Percentiles rank a stretch among this genome's conserved stretches.
phyloP scores from a whole-genome alignment of 1,140 invertebrate genomes.

The Cherax destructor region DNA sequence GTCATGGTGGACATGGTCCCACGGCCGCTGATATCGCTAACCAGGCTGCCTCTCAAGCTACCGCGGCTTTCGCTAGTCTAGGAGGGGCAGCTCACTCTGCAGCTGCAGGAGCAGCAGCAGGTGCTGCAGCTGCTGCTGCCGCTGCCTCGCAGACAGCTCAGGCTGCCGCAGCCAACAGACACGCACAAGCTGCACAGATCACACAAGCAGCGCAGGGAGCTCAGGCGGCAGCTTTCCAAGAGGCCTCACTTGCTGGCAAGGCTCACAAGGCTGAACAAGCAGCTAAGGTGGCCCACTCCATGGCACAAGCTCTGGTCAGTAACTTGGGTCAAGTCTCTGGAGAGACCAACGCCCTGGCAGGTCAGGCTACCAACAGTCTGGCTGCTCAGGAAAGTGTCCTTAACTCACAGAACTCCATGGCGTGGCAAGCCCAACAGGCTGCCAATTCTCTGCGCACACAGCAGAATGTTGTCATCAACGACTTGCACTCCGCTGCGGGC shows the following conservation, averaged over 20 bases:
- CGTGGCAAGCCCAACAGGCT: neutral
- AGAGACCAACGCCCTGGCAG: neutral
- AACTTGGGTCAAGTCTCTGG: neutral
- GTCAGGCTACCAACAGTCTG: neutral
- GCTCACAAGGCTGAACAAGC: conserved; percentile 2
- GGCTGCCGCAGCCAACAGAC: conserved; percentile 10
- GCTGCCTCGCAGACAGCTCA: conserved; percentile 4
- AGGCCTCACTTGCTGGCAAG: neutral
- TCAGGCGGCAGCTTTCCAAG: conserved; percentile 4
- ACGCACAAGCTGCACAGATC: conserved; percentile 6
- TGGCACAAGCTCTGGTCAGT: neutral
- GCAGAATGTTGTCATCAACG: neutral
- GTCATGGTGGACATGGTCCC: neutral
- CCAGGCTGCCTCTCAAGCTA: conserved; percentile 2
- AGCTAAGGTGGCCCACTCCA: conserved; percentile 1
- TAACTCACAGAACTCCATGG: conserved; percentile 4
- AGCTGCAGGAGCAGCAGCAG: conserved; percentile 1
- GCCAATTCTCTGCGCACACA: conserved; percentile 7
- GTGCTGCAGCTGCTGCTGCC: conserved; percentile 2
- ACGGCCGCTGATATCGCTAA: neutral
- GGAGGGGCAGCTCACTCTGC: neutral
- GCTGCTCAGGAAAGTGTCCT: conserved; percentile 1
- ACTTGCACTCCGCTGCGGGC: neutral
- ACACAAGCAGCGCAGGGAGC: neutral
- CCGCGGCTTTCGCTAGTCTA: neutral